Base-by-base conservation (phyloP, 1,140 invertebrate genomes). In the Colletes gigas region DNA sequence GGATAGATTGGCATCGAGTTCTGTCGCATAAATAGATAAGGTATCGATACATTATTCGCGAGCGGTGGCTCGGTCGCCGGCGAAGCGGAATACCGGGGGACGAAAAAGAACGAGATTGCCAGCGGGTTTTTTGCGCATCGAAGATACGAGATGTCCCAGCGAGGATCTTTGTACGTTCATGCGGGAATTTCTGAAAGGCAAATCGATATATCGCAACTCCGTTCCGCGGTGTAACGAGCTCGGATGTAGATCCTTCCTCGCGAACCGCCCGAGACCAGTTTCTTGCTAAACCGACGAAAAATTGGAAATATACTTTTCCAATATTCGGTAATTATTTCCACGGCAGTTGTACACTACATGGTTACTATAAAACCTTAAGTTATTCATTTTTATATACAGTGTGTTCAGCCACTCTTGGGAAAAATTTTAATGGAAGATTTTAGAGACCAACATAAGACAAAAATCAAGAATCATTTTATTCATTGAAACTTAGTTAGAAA, bases 1-100 rank as follows among this genome's bases (percentile, higher is more conserved):
- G 78, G 70, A 81, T 81, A 88, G 85, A 84, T 88, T 88, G 87
- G 84, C 85, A 89, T 87, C 88, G 81, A 89, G 88, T 74, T 86
- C 82, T 87, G 88, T 89, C 85, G 85, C 85, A 89, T 90, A 89
- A 90, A 90, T 89, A 86, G 88, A 89, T 87, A 88, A 87, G 83
- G 84, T 85, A 82, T 81, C 87, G 78, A 90, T 89, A 87, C 88
- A 89, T 90, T 90, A 90, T 89, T 89, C 88, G 68, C 60, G 60
- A 79, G 73, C 66, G 68, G 72, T 54, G 80, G 76, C 57, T 73
- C 70, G 66, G 60, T 66, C 57, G 63, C 75, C 70, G 62, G 17
- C 44, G 47, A 47, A 63, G 21, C 57, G 54, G 63, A 79, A 57
- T 39, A 52, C 50, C 55, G 59, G 44, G 30, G 66, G 83, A 74